Conservation (phyloP, 2,797 vertebrate species). For the Manis javanica region DNA sequence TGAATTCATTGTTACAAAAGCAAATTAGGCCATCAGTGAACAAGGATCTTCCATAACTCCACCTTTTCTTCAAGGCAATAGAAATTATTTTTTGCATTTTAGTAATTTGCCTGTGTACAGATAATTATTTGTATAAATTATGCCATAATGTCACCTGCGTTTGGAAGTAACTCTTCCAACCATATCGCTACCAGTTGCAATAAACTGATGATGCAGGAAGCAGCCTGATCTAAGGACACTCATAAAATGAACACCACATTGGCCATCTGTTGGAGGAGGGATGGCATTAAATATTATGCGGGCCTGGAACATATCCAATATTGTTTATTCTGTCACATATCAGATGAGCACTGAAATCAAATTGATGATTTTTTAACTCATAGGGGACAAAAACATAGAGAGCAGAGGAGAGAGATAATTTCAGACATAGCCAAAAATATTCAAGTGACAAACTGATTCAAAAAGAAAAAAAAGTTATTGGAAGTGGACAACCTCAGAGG, state of each 20-base stretch:
- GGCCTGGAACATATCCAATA: conserved; percentile 81
- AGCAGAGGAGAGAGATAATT: background rate
- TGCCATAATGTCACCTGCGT: conserved; percentile 70
- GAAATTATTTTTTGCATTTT: conserved; percentile 72
- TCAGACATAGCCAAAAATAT: conserved; percentile 18
- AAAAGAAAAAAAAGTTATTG: background rate
- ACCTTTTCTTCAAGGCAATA: conserved; percentile 63
- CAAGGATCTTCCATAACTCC: conserved; percentile 41
- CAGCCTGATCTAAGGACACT: conserved; percentile 59
- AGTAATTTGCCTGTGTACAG: conserved; percentile 50
- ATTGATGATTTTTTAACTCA: conserved; percentile 74
- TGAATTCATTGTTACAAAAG: conserved; percentile 83
- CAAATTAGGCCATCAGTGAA: conserved; percentile 80
- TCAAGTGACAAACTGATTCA: conserved; percentile 28
- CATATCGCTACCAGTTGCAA: conserved; percentile 76
- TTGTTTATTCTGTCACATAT: conserved; percentile 82
- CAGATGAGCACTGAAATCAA: conserved; percentile 81
- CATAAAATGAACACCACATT: conserved; percentile 76
- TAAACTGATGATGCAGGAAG: conserved; percentile 70
- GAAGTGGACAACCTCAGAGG: background rate
- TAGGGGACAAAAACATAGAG: conserved; percentile 36
- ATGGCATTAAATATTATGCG: conserved; percentile 78
- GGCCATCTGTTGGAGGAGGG: conserved; percentile 85
- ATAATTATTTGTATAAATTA: conserved; percentile 81
- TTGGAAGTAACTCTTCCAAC: conserved; percentile 71